phyloP scores from a whole-genome alignment of 2,797 vertebrate genomes.

The Hydrolagus colliei region DNA sequence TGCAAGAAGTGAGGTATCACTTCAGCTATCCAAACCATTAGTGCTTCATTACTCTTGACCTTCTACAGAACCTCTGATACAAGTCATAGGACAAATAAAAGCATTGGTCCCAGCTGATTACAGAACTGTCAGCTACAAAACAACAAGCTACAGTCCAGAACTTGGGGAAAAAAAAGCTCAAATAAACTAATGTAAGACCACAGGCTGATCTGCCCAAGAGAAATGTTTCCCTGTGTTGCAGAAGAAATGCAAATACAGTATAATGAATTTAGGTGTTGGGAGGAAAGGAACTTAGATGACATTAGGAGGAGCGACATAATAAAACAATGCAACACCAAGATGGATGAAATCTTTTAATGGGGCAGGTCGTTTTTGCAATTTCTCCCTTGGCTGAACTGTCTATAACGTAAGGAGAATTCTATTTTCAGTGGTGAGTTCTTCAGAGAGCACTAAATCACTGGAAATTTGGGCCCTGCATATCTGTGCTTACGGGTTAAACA shows the following conservation, averaged over 20 bases:
- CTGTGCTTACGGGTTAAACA: constrained; percentile 4
- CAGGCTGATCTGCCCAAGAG: neutral
- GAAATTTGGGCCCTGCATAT: neutral
- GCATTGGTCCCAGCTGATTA: too few species aligned
- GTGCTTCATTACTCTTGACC: neutral
- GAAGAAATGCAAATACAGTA: neutral
- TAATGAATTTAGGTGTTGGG: neutral
- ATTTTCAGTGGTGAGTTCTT: neutral
- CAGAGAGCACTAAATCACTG: neutral
- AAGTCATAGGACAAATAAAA: too few species aligned
- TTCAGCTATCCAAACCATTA: neutral
- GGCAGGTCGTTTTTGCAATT: neutral
- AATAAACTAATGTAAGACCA: neutral
- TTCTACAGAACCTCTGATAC: neutral
- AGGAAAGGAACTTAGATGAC: neutral
- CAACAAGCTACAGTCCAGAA: too few species aligned
- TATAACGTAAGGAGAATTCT: neutral
- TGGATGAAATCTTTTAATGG: too few species aligned
- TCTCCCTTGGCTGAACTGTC: constrained; percentile 8
- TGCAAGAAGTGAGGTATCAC: too few species aligned
- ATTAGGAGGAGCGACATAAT: neutral
- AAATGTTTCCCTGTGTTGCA: neutral
- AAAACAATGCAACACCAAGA: too few species aligned
- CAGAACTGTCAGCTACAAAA: too few species aligned
- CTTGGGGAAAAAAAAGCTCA: too few species aligned